Conservation (phyloP, 1,140 invertebrate species). For the Centruroides sculpturatus region DNA sequence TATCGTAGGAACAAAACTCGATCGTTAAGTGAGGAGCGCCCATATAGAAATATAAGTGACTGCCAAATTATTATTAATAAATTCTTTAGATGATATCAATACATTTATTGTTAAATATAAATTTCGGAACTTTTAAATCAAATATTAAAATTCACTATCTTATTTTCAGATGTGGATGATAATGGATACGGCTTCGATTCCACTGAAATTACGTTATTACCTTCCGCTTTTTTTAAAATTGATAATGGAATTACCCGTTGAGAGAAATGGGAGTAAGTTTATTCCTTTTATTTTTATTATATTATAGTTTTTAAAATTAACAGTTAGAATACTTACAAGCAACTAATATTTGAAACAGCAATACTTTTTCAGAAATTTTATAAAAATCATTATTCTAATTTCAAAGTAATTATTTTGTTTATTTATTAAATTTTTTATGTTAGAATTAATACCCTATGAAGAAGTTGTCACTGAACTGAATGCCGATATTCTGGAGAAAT, state of each 20-base stretch:
- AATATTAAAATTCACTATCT: neutral
- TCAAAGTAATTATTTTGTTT: conserved; percentile 2
- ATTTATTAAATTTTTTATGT: neutral
- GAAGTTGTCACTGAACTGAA: conserved; percentile 58
- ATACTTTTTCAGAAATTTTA: neutral
- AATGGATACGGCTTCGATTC: conserved; percentile 52
- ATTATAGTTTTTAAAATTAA: too few relatives aligned
- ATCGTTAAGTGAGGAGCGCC: too few relatives aligned
- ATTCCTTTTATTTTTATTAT: neutral
- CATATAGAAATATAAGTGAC: too few relatives aligned
- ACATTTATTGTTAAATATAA: too few relatives aligned
- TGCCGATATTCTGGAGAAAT: conserved; percentile 39
- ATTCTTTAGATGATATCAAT: too few relatives aligned
- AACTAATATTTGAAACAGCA: too few relatives aligned
- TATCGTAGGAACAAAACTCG: too few relatives aligned
- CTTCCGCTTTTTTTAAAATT: conserved; percentile 53
- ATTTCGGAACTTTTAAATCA: too few relatives aligned
- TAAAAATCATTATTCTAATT: conserved; percentile 29
- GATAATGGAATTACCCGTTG: conserved; percentile 40
- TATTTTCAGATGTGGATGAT: conserved; percentile 28
- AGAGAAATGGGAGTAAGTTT: conserved; percentile 30
- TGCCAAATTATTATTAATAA: too few relatives aligned
- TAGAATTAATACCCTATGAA: conserved; percentile 33
- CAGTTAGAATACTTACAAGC: too few relatives aligned
- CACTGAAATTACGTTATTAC: conserved; percentile 45